phyloP scores from a whole-genome alignment of 1,140 invertebrate genomes.

The Drosophila ananassae region DNA sequence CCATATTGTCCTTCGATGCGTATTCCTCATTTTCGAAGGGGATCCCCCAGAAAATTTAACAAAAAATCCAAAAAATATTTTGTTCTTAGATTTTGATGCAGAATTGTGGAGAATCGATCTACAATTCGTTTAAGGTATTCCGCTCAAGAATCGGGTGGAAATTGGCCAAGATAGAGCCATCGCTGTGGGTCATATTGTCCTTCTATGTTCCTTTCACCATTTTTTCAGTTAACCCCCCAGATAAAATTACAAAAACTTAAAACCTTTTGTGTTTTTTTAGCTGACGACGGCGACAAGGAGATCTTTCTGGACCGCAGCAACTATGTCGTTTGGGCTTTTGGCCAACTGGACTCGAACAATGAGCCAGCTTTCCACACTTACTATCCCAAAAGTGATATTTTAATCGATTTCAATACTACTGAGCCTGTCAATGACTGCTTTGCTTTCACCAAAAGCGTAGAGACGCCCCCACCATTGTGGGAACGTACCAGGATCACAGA shows the following conservation, averaged over 20 bases:
- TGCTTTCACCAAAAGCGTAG: constrained; percentile 87
- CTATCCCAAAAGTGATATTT: constrained; percentile 89
- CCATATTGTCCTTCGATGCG: too few relatives aligned
- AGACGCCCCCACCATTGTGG: constrained; percentile 87
- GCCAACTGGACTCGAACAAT: constrained; percentile 90
- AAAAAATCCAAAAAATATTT: too few relatives aligned
- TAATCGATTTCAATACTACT: constrained; percentile 88
- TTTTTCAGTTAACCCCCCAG: neutral
- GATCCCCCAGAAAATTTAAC: too few relatives aligned
- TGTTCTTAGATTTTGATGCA: too few relatives aligned
- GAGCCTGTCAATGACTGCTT: constrained; percentile 89
- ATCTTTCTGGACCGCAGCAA: constrained; percentile 88
- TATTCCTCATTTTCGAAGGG: too few relatives aligned
- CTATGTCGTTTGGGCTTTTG: constrained; percentile 94
- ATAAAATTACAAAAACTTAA: neutral
- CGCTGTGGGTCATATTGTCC: too few relatives aligned
- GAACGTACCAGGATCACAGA: constrained; percentile 91
- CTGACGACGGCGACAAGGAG: constrained; percentile 91
- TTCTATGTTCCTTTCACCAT: too few relatives aligned
- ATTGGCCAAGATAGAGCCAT: too few relatives aligned
- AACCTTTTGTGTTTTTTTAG: constrained; percentile 54
- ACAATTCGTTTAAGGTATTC: too few relatives aligned
- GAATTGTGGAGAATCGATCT: too few relatives aligned
- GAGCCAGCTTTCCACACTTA: constrained; percentile 93
- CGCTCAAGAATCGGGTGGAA: too few relatives aligned